Conservation (phyloP, 2,113 vertebrate genomes). For the Gymnobelideus leadbeateri region DNA sequence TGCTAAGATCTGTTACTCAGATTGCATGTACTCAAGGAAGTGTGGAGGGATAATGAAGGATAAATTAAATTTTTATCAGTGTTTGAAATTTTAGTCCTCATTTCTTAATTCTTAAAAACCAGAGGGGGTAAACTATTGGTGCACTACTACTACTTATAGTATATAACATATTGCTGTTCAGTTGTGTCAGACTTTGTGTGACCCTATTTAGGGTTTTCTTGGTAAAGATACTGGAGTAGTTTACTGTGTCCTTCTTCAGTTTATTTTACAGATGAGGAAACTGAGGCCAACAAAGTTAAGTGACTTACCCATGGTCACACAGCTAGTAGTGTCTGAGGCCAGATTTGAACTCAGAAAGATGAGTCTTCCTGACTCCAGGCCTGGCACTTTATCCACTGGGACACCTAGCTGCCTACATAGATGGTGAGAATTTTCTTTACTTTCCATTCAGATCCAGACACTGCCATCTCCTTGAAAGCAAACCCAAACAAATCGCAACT, state of each 20-base stretch:
- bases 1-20: background rate
- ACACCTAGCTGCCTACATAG: too few species aligned
- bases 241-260: too few species aligned
- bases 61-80: background rate
- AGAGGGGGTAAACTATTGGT: background rate
- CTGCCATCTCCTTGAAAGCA: background rate
- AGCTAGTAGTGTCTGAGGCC: too few species aligned
- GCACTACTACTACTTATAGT: background rate
- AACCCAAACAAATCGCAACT: background rate
- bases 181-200: too few species aligned
- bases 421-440: background rate
- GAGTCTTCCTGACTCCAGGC: too few species aligned
- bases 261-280: too few species aligned
- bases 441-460: background rate
- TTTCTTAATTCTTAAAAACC: background rate
- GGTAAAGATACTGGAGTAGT: too few species aligned
- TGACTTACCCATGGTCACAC: too few species aligned
- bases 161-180: background rate
- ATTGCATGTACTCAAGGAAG: background rate
- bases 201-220: too few species aligned
- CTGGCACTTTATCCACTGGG: too few species aligned
- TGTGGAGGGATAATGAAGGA: background rate
- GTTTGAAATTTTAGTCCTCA: background rate
- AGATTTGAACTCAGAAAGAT: too few species aligned
- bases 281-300: too few species aligned